A percentile compares a stretch with the other conserved stretches of the same genome.
These are phyloP conservation scores for Melitaea cinxia DNA, from an alignment of 1,140 invertebrate genomes.

Conservation along the genomic window DNA sequence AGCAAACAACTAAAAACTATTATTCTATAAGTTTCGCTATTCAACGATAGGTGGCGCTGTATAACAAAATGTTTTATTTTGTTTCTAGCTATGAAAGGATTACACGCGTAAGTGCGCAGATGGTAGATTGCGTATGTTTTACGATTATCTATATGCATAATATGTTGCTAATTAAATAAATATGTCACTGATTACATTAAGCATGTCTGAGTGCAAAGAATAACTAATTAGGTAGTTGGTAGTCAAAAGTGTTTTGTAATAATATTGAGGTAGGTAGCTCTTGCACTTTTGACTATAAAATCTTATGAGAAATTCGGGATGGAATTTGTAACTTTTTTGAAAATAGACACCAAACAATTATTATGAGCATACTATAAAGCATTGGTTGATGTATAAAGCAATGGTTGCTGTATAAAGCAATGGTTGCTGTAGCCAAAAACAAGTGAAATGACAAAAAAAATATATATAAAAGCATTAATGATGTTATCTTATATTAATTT, in stretches of 20 bases:
- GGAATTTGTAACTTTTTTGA: too few relatives aligned
- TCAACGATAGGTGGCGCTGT: conserved; percentile 49
- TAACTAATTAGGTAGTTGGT: not conserved
- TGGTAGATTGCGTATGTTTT: not conserved
- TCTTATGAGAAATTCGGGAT: too few relatives aligned
- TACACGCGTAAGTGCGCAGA: not conserved
- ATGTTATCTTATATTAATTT: too few relatives aligned
- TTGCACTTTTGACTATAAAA: too few relatives aligned
- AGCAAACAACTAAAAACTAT: not conserved
- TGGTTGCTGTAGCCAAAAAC: too few relatives aligned
- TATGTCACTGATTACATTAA: not conserved
- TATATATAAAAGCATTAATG: too few relatives aligned
- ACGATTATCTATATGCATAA: not conserved
- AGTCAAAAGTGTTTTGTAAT: too few relatives aligned
- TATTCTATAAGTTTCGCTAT: conserved; percentile 34
- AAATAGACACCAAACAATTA: too few relatives aligned
- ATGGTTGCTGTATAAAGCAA: too few relatives aligned
- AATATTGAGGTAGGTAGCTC: not conserved
- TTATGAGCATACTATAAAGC: too few relatives aligned
- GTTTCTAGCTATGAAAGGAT: not conserved
- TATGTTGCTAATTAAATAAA: conserved; percentile 1
- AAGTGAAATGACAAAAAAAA: too few relatives aligned
- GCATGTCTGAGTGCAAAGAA: not conserved
- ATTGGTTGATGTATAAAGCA: too few relatives aligned
- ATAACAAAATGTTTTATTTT: not conserved